Percentiles rank a stretch among this genome's conserved stretches.
Evolutionary conservation across 2,113 vertebrate genomes (phyloP).

Genomic region (Gymnobelideus leadbeateri): DNA sequence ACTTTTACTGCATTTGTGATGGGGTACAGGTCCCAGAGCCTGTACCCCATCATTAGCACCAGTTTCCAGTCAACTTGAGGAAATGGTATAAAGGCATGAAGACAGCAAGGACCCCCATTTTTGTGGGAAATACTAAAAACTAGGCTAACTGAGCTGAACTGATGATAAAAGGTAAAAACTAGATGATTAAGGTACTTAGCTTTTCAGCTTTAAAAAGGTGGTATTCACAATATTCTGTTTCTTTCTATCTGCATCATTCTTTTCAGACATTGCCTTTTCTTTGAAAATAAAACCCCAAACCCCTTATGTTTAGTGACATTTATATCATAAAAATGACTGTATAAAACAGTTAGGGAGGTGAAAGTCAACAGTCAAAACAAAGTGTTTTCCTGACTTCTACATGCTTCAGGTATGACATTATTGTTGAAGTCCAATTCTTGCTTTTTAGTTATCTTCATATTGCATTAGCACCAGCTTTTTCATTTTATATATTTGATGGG

Average conservation of each 20-base stretch:
- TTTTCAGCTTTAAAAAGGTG: neutral
- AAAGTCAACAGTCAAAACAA: neutral
- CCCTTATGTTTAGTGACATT: neutral
- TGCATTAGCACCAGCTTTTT: neutral
- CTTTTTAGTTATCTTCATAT: neutral
- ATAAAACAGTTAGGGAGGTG: neutral
- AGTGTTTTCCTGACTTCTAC: neutral
- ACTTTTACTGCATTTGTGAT: neutral
- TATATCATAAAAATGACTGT: conserved; percentile 25
- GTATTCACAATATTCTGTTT: neutral
- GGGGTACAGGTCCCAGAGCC: no score
- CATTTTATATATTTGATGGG: conserved; percentile 1
- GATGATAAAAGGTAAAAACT: neutral
- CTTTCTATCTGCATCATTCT: neutral
- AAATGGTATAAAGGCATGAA: neutral
- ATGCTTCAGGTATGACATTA: neutral
- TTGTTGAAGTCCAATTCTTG: neutral
- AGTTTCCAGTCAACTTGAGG: neutral
- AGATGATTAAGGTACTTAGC: neutral
- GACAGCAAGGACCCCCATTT: neutral
- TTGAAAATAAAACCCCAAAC: conserved; percentile 40
- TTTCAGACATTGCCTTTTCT: conserved; percentile 36
- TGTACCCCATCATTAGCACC: neutral
- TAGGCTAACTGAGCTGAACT: neutral
- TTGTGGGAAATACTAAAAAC: neutral